Percentiles rank a stretch among this genome's conserved stretches.
These are phyloP conservation scores for Crypturellus tataupa DNA, from an alignment of 2,797 vertebrate species.

Conservation along the genomic window DNA sequence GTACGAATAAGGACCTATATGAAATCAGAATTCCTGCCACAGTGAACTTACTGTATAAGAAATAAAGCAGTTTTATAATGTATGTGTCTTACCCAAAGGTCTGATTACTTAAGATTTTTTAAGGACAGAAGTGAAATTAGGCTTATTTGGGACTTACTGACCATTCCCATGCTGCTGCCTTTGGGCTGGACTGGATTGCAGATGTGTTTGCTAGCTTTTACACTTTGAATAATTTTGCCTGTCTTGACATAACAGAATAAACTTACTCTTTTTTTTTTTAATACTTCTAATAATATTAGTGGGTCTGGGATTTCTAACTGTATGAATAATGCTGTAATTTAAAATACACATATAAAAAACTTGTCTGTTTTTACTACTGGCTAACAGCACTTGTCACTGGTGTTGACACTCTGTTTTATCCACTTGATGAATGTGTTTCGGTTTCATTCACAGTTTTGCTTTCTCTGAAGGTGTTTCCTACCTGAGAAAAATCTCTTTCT, in stretches of 20 bases:
- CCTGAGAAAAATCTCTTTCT: not conserved
- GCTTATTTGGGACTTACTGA: conserved; percentile 39
- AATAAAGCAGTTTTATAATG: not conserved
- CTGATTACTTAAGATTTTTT: not conserved
- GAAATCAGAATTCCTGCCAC: not conserved
- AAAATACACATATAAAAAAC: not conserved
- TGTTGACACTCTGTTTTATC: not conserved
- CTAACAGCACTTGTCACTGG: not conserved
- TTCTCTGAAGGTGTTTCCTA: not conserved
- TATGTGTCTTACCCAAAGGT: not conserved
- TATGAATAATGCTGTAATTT: not conserved
- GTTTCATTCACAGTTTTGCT: not conserved
- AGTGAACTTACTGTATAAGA: not conserved
- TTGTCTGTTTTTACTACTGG: not conserved
- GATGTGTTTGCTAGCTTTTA: conserved; percentile 24
- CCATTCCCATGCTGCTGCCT: conserved; percentile 22
- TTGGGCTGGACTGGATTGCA: conserved; percentile 61
- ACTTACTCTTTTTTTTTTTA: not conserved
- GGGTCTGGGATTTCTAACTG: not conserved
- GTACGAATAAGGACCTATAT: conserved; percentile 33
- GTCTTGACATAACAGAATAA: conserved; percentile 61
- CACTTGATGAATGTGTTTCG: not conserved
- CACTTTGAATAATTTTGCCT: conserved; percentile 47
- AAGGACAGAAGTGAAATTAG: conserved; percentile 62
- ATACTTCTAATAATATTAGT: conserved; percentile 14